Percentiles rank a stretch among this genome's conserved stretches.
phyloP scores from a whole-genome alignment of 2,113 vertebrate genomes.

The Hiodon tergisus region DNA sequence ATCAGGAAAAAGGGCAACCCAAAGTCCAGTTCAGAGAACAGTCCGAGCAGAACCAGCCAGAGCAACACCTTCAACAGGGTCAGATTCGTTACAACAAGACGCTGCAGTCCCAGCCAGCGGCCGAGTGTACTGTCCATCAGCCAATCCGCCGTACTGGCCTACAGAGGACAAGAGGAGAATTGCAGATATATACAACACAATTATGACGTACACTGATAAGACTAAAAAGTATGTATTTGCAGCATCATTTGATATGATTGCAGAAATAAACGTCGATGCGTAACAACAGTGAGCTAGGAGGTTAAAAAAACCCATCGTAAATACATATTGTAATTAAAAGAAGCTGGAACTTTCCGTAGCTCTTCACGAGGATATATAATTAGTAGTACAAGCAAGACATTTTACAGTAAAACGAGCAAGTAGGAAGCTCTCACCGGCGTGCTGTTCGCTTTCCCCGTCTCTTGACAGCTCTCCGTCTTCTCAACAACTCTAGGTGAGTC shows the following conservation, averaged over 20 bases:
- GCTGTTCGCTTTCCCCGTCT: not conserved
- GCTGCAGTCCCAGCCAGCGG: slow-evolving; percentile 50
- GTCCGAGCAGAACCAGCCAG: slow-evolving; percentile 80
- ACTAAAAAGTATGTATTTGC: no score
- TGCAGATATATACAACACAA: not conserved
- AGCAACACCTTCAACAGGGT: slow-evolving; percentile 76
- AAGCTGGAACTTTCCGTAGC: no score
- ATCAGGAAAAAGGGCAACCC: slow-evolving; percentile 79
- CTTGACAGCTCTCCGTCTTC: not conserved
- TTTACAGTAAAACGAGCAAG: no score
- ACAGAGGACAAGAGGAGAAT: not conserved
- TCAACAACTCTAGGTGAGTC: not conserved
- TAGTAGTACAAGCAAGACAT: no score
- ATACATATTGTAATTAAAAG: no score
- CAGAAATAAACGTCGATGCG: no score
- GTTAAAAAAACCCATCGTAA: no score
- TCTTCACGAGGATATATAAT: no score
- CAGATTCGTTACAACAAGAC: slow-evolving; percentile 53
- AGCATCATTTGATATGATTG: no score
- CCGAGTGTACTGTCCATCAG: slow-evolving; percentile 52
- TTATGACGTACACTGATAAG: not conserved
- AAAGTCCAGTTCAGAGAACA: slow-evolving; percentile 82
- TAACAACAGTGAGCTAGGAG: no score
- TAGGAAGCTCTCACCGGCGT: not conserved
- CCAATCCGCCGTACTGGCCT: slow-evolving; percentile 46